A percentile compares a stretch with the other conserved stretches of the same genome.
These are phyloP conservation scores for Alexandromys fortis DNA, from an alignment of 2,113 vertebrate genomes.

Conservation along the genomic window DNA sequence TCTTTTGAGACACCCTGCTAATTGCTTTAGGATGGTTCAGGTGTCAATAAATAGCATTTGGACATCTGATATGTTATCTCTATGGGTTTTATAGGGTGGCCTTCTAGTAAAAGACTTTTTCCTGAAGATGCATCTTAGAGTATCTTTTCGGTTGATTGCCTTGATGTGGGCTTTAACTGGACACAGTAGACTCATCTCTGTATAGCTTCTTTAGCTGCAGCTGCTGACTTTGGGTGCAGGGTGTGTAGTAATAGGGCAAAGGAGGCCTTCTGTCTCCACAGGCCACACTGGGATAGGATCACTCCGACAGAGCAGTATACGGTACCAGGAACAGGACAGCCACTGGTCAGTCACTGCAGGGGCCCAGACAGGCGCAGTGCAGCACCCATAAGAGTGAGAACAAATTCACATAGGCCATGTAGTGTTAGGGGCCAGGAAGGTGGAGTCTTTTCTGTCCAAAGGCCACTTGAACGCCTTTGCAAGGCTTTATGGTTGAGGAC, in stretches of 20 bases:
- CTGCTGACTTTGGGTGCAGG: not conserved
- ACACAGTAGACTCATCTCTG: no score
- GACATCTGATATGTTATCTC: not conserved
- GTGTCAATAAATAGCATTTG: not conserved
- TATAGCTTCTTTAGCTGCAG: not conserved
- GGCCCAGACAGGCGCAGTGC: not conserved
- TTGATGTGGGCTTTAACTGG: not conserved
- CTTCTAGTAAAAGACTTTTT: not conserved
- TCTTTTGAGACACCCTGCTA: not conserved
- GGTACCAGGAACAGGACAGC: not conserved
- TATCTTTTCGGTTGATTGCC: not conserved
- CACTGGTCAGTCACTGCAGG: not conserved
- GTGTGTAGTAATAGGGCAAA: not conserved
- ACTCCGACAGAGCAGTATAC: not conserved
- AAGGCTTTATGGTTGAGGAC: not conserved
- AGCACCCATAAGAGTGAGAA: no score
- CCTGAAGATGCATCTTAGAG: not conserved
- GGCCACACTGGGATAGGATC: not conserved
- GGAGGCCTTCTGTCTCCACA: not conserved
- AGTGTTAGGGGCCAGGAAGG: not conserved
- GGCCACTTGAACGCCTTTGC: not conserved
- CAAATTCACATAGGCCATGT: not conserved
- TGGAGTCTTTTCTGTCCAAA: not conserved
- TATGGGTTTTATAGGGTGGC: not conserved
- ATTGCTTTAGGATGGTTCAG: not conserved